A percentile compares a stretch with the other conserved stretches of the same genome.
Conservation (phyloP, 2,797 vertebrate species). For the Notolepis coatsorum region DNA sequence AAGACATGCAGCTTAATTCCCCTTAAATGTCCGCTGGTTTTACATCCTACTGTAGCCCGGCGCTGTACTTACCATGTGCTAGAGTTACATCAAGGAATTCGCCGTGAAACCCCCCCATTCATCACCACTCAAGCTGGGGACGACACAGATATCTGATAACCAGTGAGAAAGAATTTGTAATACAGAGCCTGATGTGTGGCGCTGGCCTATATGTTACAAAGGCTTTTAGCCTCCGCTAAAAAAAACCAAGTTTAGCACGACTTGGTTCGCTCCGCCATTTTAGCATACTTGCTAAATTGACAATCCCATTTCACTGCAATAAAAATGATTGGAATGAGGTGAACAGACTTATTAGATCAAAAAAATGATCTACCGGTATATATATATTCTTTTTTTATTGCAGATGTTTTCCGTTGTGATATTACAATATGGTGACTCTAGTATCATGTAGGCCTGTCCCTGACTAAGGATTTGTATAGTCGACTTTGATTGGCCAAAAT, state of each 20-base stretch:
- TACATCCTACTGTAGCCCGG: conserved; percentile 67
- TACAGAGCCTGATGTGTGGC: conserved; percentile 75
- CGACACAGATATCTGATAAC: conserved; percentile 78
- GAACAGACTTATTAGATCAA: too few relatives aligned
- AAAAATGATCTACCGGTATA: too few relatives aligned
- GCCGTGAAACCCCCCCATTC: conserved; percentile 79
- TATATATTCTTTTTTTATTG: too few relatives aligned
- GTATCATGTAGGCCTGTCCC: too few relatives aligned
- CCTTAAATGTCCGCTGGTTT: conserved; percentile 78
- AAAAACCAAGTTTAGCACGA: conserved; percentile 21
- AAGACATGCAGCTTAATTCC: conserved; percentile 75
- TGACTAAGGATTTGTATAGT: too few relatives aligned
- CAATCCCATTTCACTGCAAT: too few relatives aligned
- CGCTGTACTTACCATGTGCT: conserved; percentile 79
- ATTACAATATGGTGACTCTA: background rate
- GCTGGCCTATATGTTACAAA: conserved; percentile 63
- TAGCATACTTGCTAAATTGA: too few relatives aligned
- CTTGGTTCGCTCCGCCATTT: background rate
- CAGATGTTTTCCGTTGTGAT: background rate
- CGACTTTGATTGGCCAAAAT: too few relatives aligned
- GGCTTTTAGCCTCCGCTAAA: conserved; percentile 42
- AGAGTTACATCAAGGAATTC: conserved; percentile 81
- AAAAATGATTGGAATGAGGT: too few relatives aligned
- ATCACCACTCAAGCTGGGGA: conserved; percentile 68
- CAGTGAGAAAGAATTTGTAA: conserved; percentile 76